These are phyloP conservation scores for Drymodes brunneopygia DNA, from an alignment of 2,113 vertebrate genomes.

Conservation along the genomic window DNA sequence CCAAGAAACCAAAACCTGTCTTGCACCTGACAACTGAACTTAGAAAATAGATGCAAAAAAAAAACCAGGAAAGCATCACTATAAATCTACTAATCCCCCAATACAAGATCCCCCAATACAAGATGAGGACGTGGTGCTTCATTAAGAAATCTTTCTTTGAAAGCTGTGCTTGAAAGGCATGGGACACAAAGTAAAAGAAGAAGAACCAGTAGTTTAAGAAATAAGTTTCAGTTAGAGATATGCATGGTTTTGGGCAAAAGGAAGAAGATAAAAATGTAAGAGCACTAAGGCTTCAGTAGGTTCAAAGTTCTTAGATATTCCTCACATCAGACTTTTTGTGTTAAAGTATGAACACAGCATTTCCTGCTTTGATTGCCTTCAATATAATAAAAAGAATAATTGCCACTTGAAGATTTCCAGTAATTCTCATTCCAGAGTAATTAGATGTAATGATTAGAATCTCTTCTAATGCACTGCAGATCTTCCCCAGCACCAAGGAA, in stretches of 20 bases:
- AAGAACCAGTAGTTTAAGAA: not conserved
- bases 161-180: not conserved
- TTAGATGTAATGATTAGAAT: conserved; percentile 9
- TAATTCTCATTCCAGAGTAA: not conserved
- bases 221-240: not conserved
- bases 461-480: not conserved
- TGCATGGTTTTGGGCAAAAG: not conserved
- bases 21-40: not conserved
- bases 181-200: not conserved
- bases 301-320: not conserved
- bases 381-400: conserved; percentile 14
- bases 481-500: not conserved
- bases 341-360: not conserved
- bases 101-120: not conserved
- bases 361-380: not conserved
- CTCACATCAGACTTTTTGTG: not conserved
- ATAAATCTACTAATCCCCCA: not conserved
- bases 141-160: not conserved
- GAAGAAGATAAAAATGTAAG: not conserved
- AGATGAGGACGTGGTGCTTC: not conserved
- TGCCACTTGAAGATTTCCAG: not conserved
- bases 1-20: not conserved
- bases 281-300: not conserved
- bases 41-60: not conserved
- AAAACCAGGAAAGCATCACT: not conserved